These are phyloP conservation scores for Gnatocerus cornutus DNA, from an alignment of 2,888 invertebrate genomes.

Conservation along the genomic window DNA sequence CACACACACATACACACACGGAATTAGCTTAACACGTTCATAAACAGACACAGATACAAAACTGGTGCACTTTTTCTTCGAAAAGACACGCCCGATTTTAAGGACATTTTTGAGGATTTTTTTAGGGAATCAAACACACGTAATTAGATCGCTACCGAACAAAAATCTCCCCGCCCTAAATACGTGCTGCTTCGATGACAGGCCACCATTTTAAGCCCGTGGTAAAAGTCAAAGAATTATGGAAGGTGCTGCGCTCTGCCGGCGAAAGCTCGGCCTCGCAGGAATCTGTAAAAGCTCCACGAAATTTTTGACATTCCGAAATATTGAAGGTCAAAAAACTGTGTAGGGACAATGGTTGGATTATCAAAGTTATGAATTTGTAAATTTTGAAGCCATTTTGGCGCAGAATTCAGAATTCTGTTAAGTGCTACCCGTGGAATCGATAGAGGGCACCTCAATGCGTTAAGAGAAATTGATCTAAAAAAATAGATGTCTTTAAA, in stretches of 20 bases:
- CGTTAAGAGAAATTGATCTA: no score
- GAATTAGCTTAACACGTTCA: conserved; percentile 43
- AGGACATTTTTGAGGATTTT: conserved; percentile 43
- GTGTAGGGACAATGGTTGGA: no score
- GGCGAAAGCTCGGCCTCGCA: conserved; percentile 12
- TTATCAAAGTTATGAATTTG: no score
- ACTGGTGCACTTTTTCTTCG: conserved; percentile 46
- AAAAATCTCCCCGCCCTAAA: conserved; percentile 70
- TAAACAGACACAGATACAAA: conserved; percentile 43
- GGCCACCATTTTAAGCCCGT: conserved; percentile 68
- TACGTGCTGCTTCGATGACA: conserved; percentile 69
- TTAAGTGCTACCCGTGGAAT: no score
- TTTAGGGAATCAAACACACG: conserved; percentile 52
- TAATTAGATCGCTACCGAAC: conserved; percentile 61
- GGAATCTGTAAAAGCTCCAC: neutral
- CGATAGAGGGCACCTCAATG: no score
- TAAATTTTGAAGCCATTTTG: no score
- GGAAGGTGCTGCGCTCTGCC: conserved; percentile 45
- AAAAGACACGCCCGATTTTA: conserved; percentile 40
- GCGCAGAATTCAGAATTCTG: no score
- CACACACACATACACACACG: conserved; percentile 53
- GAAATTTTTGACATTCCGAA: neutral
- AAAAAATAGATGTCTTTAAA: no score
- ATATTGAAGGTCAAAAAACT: no score
- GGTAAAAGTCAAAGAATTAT: conserved; percentile 30